Base-by-base conservation (phyloP, 2,888 invertebrate species). In the Drosophila multiciliata region DNA sequence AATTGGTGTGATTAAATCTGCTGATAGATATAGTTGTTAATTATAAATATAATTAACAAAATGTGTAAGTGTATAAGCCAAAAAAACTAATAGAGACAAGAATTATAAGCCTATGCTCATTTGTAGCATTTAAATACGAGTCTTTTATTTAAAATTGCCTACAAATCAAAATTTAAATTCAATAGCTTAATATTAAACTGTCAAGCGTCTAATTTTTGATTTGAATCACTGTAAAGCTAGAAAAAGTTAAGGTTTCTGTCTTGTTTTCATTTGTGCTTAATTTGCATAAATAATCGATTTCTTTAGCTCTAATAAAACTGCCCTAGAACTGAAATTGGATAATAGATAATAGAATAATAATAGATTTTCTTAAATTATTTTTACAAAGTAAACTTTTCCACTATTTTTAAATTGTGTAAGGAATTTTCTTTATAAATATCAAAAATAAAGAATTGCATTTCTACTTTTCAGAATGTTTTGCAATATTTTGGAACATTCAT, bases 1-100 rank as follows among this genome's bases (percentile, higher is more conserved):
- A 57, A 40, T 40, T n/a, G 20, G 6, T 66, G 66, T 68, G 70
- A 70, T 68, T 68, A 48, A 63, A 42, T 53, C 54, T 72, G 49
- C 38, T 45, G 48, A 36, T 62, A 45, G 49, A 82, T 85, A 58
- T 58, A 76, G 80, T 64, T 77, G 77, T 87, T 73, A 80, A 82
- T 83, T 73, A 62, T 38, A 58, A 61, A 29, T 29, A 9, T n/a
- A 36, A 36, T 29, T 11, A 50, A 35, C 35, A 26, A n/a, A 23
- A n/a, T 26, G 38, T 26, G 6, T 11, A 2, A n/a, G 2, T 1
- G 20, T 45, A 15, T 45, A 15, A 15, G 20, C 12, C 12, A 20
- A 40, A 40, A 1, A 7, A 17, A 20, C 15, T 2, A 57, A 20
- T 15, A 20, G 6, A 32, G 20, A 23, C 20, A 32, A 57, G 15